A percentile compares a stretch with the other conserved stretches of the same genome.
Evolutionary conservation across 2,113 vertebrate genomes (phyloP).

Genomic region (Notiomystis cincta): DNA sequence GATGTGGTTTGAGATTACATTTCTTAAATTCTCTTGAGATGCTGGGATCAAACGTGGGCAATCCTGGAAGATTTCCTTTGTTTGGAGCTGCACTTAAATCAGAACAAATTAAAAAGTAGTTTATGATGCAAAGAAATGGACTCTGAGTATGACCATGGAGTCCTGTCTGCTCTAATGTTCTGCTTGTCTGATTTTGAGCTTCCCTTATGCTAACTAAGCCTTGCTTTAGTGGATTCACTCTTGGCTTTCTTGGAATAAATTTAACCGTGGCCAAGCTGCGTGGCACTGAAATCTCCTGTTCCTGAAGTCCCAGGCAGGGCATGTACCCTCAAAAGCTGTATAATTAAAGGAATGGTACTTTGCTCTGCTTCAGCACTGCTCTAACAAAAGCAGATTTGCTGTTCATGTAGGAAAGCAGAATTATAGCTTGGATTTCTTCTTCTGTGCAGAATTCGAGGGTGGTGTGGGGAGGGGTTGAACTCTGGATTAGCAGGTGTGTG

Average conservation of each 20-base stretch:
- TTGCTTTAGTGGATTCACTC: not conserved
- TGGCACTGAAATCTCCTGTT: not conserved
- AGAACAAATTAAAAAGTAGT: not conserved
- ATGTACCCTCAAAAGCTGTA: not conserved
- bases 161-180: not conserved
- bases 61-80: not conserved
- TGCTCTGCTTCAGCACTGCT: not conserved
- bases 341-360: not conserved
- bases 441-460: not conserved
- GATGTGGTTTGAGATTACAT: not conserved
- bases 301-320: not conserved
- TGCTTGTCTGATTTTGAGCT: not conserved
- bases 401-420: not conserved
- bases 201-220: not conserved
- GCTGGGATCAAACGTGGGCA: not conserved
- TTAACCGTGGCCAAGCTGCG: not conserved
- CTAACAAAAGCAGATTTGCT: not conserved
- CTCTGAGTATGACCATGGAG: not conserved
- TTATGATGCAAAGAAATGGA: not conserved
- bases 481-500: not conserved
- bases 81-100: not conserved
- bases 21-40: not conserved
- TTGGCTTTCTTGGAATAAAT: not conserved
- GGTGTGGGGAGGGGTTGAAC: not conserved
- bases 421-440: not conserved